A percentile compares a stretch with the other conserved stretches of the same genome.
phyloP scores from a whole-genome alignment of 1,140 invertebrate species.

The Meloidogyne hapla region DNA sequence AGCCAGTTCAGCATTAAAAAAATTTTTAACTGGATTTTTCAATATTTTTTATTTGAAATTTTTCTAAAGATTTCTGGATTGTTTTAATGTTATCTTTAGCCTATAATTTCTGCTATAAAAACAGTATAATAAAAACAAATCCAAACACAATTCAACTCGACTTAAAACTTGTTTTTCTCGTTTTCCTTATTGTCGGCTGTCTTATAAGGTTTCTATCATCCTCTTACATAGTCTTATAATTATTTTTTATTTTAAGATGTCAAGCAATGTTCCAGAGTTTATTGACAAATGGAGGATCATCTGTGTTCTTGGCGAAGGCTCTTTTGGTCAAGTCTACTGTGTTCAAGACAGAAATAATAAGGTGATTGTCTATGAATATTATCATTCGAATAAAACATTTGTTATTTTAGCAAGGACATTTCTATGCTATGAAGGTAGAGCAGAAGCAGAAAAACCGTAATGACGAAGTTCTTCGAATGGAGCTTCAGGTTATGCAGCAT shows the following conservation, averaged over 20 bases:
- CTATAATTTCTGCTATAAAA: too few relatives aligned
- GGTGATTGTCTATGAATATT: background rate
- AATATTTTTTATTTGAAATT: too few relatives aligned
- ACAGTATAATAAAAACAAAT: too few relatives aligned
- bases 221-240: too few relatives aligned
- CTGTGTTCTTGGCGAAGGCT: background rate
- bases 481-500: background rate
- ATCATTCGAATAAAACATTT: background rate
- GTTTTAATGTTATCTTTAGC: too few relatives aligned
- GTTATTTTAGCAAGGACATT: background rate
- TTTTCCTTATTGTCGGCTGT: too few relatives aligned
- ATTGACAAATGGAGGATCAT: background rate
- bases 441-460: background rate
- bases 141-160: too few relatives aligned
- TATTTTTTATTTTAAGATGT: background rate
- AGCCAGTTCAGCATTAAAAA: too few relatives aligned
- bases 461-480: conserved; percentile 1
- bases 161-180: too few relatives aligned
- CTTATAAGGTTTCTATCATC: too few relatives aligned
- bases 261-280: background rate
- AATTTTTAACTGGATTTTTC: too few relatives aligned
- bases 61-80: too few relatives aligned
- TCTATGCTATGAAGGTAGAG: background rate
- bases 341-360: background rate
- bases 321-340: background rate